Base-by-base conservation (phyloP, 1,140 invertebrate species). In the Chironomus striatipennis region DNA sequence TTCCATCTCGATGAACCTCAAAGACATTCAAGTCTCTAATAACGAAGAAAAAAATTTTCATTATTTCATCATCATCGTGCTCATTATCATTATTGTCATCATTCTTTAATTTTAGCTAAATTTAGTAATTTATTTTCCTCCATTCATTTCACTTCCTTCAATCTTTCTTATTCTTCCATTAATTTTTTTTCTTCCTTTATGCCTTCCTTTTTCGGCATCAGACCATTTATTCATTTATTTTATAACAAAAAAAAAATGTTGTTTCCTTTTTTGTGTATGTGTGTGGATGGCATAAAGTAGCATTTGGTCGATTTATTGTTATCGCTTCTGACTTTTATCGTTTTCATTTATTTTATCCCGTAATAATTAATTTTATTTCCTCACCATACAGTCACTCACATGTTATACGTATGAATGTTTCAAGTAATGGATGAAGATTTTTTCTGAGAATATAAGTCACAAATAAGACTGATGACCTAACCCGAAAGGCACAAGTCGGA, bases 281-380 rank as follows among this genome's bases (percentile, higher is more conserved):
- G n/a, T n/a, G n/a, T n/a, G n/a, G n/a, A 34, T 34, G 24, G 24
- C 24, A 34, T 34, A 34, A 12, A 57, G 47, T 10, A 57, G 47
- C 47, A 57, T 57, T 57, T 57, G 47, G 47, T 34, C 47, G 47
- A 57, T 57, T 57, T 57, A 57, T 57, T 57, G 47, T 57, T 57
- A 57, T 57, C 47, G 47, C 12, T 57, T 57, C 47, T 57, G 47
- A 57, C 47, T 57, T 57, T 57, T 57, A 57, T 57, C 47, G 47
- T 57, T 57, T 57, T 57, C 47, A 57, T 57, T 57, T 57, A 57
- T 57, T 57, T 57, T 57, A 57, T n/a, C 12, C 47, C 12, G 47
- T 57, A 57, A 57, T 57, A 57, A 57, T 57, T 57, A 57, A 57
- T 57, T 57, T 57, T n/a, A 57, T 57, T 57, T 57, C 47, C 47